A percentile compares a stretch with the other conserved stretches of the same genome.
Evolutionary conservation across 2,797 vertebrate genomes (phyloP).

Genomic region (Chromobotia macracanthus): DNA sequence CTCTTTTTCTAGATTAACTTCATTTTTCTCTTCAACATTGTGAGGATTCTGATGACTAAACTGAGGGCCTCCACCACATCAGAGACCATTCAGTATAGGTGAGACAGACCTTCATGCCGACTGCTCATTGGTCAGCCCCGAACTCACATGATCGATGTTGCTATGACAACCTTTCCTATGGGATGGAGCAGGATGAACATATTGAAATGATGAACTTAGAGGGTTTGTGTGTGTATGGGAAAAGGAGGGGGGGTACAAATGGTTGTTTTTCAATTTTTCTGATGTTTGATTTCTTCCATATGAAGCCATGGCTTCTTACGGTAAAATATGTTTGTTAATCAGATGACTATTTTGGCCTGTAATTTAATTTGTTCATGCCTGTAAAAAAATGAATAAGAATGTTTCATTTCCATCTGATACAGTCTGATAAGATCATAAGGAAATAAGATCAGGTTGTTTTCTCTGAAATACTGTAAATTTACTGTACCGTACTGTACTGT

Average conservation of each 20-base stretch:
- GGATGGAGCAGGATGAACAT: neutral
- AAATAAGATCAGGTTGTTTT: neutral
- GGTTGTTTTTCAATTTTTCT: no score
- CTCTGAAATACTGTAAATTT: neutral
- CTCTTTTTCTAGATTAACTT: constrained; percentile 84
- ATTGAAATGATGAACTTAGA: neutral
- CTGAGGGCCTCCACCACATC: constrained; percentile 91
- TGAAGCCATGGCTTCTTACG: no score
- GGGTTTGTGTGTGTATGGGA: neutral
- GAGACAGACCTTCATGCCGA: constrained; percentile 23
- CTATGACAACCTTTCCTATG: no score
- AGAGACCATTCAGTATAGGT: constrained; percentile 94
- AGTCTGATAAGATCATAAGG: no score
- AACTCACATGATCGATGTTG: no score
- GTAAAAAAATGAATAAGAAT: neutral
- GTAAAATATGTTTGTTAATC: no score
- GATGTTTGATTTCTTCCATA: no score
- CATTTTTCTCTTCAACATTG: constrained; percentile 93
- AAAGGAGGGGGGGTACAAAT: no score
- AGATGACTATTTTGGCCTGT: no score
- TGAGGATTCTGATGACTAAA: constrained; percentile 93
- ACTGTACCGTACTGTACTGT: no score
- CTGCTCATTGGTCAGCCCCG: no score
- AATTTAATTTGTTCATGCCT: no score
- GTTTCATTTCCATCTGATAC: neutral